These are phyloP conservation scores for Acholoe squamosa DNA, from an alignment of 2,888 invertebrate species.

Conservation along the genomic window DNA sequence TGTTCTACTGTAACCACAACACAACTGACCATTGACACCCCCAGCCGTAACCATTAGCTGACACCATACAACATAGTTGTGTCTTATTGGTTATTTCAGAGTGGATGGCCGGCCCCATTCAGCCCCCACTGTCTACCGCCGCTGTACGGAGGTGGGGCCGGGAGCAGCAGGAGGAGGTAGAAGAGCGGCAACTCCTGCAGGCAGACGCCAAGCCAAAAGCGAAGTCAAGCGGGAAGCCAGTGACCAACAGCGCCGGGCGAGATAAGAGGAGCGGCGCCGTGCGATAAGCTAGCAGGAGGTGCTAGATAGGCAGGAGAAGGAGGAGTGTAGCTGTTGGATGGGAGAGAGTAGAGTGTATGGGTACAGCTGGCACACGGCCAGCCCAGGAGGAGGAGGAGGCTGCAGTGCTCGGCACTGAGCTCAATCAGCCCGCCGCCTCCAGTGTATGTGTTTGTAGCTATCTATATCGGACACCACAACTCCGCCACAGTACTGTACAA, in stretches of 20 bases:
- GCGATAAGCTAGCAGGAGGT: conserved; percentile 6
- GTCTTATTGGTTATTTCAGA: neutral
- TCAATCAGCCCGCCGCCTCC: neutral
- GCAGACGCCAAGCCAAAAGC: neutral
- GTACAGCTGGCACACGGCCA: neutral
- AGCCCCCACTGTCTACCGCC: neutral
- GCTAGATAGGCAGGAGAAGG: conserved; percentile 16
- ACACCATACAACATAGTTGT: neutral
- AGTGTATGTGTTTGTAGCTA: neutral
- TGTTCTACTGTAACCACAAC: neutral
- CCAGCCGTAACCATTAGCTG: neutral
- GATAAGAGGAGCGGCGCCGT: conserved; percentile 2
- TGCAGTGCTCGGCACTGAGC: neutral
- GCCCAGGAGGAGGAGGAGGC: neutral
- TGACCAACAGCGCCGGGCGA: neutral
- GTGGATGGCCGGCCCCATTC: neutral
- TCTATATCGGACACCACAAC: neutral
- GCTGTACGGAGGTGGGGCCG: neutral
- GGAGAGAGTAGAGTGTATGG: neutral
- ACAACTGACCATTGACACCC: neutral
- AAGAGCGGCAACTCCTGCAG: too few relatives aligned
- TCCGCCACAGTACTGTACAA: neutral
- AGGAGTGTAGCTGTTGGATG: neutral
- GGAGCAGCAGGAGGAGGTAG: neutral
- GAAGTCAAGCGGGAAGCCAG: neutral